Percentiles rank a stretch among this genome's conserved stretches.
phyloP scores from a whole-genome alignment of 2,113 vertebrate genomes.

The Chionodraco myersi region DNA sequence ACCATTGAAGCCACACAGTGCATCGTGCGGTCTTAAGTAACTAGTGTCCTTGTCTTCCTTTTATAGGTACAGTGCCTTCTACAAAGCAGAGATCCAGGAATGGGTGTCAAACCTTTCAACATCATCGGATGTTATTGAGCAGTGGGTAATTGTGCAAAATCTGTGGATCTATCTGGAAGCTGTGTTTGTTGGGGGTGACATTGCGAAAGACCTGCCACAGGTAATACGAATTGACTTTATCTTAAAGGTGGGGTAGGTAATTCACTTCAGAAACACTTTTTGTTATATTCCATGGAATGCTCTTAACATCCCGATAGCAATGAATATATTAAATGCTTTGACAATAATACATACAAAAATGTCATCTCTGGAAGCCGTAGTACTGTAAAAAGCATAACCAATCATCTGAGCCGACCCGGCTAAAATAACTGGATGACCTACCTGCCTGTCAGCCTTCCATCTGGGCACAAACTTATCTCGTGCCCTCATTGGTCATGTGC shows the following conservation, averaged over 20 bases:
- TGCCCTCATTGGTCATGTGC: too few species aligned
- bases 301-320: too few species aligned
- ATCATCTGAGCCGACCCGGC: too few species aligned
- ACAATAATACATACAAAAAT: too few species aligned
- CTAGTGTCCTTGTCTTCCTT: constrained; percentile 18
- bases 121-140: constrained; percentile 93
- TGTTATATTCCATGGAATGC: background rate
- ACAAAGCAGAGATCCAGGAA: constrained; percentile 95
- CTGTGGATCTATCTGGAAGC: constrained; percentile 98
- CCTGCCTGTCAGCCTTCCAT: too few species aligned
- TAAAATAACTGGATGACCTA: too few species aligned
- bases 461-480: too few species aligned
- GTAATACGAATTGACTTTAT: constrained; percentile 65
- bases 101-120: constrained; percentile 96
- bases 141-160: constrained; percentile 97
- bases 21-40: background rate
- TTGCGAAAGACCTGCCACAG: constrained; percentile 97
- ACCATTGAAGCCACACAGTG: background rate
- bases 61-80: constrained; percentile 92
- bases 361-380: too few species aligned
- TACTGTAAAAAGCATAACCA: too few species aligned
- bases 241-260: too few species aligned
- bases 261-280: background rate
- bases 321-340: too few species aligned
- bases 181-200: constrained; percentile 96